Base-by-base conservation (phyloP, 2,888 invertebrate species). In the Hydropsyche betteni region DNA sequence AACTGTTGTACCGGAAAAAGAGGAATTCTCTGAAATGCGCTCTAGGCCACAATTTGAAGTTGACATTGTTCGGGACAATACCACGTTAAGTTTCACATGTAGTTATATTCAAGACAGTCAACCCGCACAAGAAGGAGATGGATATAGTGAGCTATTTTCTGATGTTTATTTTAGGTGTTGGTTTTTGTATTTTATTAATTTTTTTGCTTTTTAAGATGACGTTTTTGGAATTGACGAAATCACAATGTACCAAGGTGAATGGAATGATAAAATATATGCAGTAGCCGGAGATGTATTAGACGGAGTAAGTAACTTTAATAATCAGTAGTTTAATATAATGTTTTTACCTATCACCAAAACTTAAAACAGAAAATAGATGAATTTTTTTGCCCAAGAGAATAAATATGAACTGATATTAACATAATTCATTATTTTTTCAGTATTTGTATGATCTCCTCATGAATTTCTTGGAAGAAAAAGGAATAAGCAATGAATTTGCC, bases 401-500 rank as follows among this genome's bases (percentile, higher is more conserved):
- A 24, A 24, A 24, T 24, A 75, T 44, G 58, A 68, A 53, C 68
- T 24, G 69, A 72, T 69, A 52, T 74, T 76, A 76, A 79, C 78
- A 1, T 61, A 24, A 34, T 24, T 69, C 4, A 38, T 14, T 38
- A 36, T 64, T 33, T 82, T 90, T 90, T 14, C 88, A 96, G 95
- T 96, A 96, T 82, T 87, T 98, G 74, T 98, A 98, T 83, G 98
- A 98, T 84, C 88, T 97, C 69, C 87, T 99, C 80, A 94, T 99
- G 93, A 97, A 98, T 83, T 89, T 97, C 80, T 88, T 99, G 76
- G 98, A 98, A 84, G 99, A 99, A 84, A 95, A 99, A 81, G 99
- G 99, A 51, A 88, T 99, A 78, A 93, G 94, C 82, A 96, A 96
- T 82, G 95, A 96, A 79, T 98, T 99, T 85, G 94, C 92, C 0